A percentile compares a stretch with the other conserved stretches of the same genome.
phyloP scores from a whole-genome alignment of 2,888 invertebrate genomes.

The Campopleginae sp. region DNA sequence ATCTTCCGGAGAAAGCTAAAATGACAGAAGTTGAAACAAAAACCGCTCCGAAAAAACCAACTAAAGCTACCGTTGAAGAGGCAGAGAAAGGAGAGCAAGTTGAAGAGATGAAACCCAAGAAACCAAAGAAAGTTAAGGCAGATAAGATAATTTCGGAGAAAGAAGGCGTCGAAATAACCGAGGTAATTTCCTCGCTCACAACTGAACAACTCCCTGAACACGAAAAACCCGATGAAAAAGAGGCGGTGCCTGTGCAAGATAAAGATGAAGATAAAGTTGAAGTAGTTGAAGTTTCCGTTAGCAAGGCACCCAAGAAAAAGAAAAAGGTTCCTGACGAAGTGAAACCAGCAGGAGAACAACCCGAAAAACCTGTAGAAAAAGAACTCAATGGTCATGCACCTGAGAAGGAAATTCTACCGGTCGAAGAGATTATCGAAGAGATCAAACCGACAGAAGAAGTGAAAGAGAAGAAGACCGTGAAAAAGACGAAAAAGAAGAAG shows the following conservation, averaged over 20 bases:
- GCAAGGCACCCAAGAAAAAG: slow-evolving; percentile 71
- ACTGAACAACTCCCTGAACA: slow-evolving; percentile 70
- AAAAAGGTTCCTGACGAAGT: slow-evolving; percentile 74
- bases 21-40: slow-evolving; percentile 66
- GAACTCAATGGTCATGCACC: slow-evolving; percentile 70
- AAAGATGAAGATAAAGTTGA: slow-evolving; percentile 73
- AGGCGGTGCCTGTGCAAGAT: slow-evolving; percentile 71
- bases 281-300: slow-evolving; percentile 78
- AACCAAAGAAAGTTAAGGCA: slow-evolving; percentile 70
- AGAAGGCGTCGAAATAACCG: slow-evolving; percentile 73
- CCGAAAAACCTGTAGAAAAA: slow-evolving; percentile 72
- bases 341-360: slow-evolving; percentile 81
- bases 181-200: slow-evolving; percentile 71
- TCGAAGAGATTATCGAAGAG: slow-evolving; percentile 64
- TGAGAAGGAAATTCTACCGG: slow-evolving; percentile 46
- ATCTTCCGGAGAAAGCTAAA: slow-evolving; percentile 66
- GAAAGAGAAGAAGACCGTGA: slow-evolving; percentile 71
- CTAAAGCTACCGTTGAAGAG: slow-evolving; percentile 35
- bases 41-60: slow-evolving; percentile 71
- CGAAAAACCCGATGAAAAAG: slow-evolving; percentile 62
- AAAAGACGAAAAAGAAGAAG: slow-evolving; percentile 71
- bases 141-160: slow-evolving; percentile 69
- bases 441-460: slow-evolving; percentile 67
- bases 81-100: slow-evolving; percentile 48
- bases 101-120: slow-evolving; percentile 72